These are phyloP conservation scores for Cinara cedri DNA, from an alignment of 2,888 invertebrate genomes.

Conservation along the genomic window DNA sequence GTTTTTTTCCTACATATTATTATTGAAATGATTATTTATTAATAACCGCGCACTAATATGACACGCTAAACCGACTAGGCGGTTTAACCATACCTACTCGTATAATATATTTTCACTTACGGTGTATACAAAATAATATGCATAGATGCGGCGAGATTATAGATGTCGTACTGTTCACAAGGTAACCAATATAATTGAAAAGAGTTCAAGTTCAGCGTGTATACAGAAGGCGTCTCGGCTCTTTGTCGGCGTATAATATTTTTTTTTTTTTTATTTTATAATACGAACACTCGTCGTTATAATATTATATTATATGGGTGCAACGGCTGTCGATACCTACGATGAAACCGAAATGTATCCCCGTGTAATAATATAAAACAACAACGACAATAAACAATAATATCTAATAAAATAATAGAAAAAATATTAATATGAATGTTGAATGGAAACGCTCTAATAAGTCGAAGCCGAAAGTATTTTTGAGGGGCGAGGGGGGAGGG, in stretches of 20 bases:
- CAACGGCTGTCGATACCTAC: neutral
- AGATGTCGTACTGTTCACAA: slow-evolving; percentile 13
- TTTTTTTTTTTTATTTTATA: too few relatives aligned
- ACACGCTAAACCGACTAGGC: too few relatives aligned
- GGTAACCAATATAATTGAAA: slow-evolving; percentile 35
- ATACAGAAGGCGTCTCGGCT: neutral
- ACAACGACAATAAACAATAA: slow-evolving; percentile 11
- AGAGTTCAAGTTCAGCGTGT: slow-evolving; percentile 22
- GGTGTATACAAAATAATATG: too few relatives aligned
- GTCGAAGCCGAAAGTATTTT: slow-evolving; percentile 39
- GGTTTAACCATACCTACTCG: too few relatives aligned
- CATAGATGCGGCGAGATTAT: too few relatives aligned
- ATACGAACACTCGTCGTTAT: neutral
- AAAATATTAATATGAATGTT: slow-evolving; percentile 34
- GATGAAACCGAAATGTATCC: slow-evolving; percentile 39
- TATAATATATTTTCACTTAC: too few relatives aligned
- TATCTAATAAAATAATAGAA: slow-evolving; percentile 41
- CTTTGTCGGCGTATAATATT: slow-evolving; percentile 33
- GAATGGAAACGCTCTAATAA: slow-evolving; percentile 30
- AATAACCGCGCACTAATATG: too few relatives aligned
- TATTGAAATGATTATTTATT: too few relatives aligned
- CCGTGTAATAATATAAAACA: neutral
- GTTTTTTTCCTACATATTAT: too few relatives aligned
- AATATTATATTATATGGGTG: too few relatives aligned
- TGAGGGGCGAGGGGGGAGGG: too few relatives aligned